Base-by-base conservation (phyloP, 2,113 vertebrate species). In the Cyanoramphus novaezelandiae region DNA sequence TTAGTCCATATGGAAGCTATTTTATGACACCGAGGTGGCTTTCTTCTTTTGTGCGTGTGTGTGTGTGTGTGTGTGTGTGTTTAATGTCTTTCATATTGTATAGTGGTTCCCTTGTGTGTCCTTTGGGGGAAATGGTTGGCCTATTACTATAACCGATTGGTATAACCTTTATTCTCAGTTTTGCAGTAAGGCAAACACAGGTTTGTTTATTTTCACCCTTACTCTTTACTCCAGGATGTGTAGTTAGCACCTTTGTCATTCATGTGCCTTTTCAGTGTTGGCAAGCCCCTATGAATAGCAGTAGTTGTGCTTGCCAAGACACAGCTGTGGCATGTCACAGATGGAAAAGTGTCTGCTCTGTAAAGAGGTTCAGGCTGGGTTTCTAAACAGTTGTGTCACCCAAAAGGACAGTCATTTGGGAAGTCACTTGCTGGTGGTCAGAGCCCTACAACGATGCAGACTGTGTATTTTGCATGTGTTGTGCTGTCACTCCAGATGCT, bases 1-100 rank as follows among this genome's bases (percentile, higher is more conserved):
- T 59, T 28, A n/a, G 39, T 69, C 91, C 95, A 84, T 83, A 33
- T 96, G 93, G 91, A 96, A 95, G 75, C 90, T 63, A 78, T 97
- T 96, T 90, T 47, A 52, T 52, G 53, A 72, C 78, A 95, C n/a
- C 31, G 55, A 89, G 35, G 52, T 84, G 52, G 57, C 52, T 95
- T 82, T 50, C 29, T 60, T 75, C 17, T 29, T 15, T 24, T 50
- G 55, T 49, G 63, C 47, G n/a, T 29, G 27, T 47, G 62, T 62
- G 31, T 47, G 68, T 62, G 31, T 33, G 33, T 59, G 23, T 37
- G n/a, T 16, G 5, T 33, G 33, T 93, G 52, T 91, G 85, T 63
- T 91, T 68, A 92, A 89, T 93, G 80, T 41, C 74, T 95, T 93
- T 90, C 88, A 88, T 33, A 44, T 84, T 88, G 72, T 47, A 12